These are phyloP conservation scores for Meleagris gallopavo DNA, from an alignment of 2,113 vertebrate species.

Conservation along the genomic window DNA sequence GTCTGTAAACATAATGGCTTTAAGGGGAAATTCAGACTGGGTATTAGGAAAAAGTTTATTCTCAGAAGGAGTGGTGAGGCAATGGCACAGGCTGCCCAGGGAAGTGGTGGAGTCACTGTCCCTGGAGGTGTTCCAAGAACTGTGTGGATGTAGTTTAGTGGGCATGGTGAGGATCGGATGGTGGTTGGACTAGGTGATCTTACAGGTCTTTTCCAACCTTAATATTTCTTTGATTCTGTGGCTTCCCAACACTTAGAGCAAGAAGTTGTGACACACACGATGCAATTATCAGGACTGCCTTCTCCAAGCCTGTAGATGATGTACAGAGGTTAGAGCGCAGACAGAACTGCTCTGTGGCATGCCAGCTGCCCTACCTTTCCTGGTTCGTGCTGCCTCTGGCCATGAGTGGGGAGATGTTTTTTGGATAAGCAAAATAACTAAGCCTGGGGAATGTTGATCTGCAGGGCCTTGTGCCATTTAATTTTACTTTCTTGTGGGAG, in stretches of 20 bases:
- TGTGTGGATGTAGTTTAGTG: too few species aligned
- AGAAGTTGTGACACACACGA: background rate
- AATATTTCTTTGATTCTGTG: too few species aligned
- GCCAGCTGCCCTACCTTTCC: background rate
- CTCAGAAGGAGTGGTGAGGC: too few species aligned
- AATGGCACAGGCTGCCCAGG: too few species aligned
- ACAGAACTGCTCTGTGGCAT: fast-evolving
- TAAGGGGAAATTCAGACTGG: too few species aligned
- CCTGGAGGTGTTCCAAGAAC: too few species aligned
- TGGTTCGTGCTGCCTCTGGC: background rate
- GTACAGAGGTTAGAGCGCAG: background rate
- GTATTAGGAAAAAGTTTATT: too few species aligned
- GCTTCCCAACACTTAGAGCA: background rate
- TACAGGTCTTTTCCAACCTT: too few species aligned
- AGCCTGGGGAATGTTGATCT: background rate
- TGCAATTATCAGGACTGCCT: background rate
- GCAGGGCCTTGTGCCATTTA: background rate
- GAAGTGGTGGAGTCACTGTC: too few species aligned
- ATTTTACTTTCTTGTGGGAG: background rate
- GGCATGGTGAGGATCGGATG: too few species aligned
- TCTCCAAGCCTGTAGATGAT: background rate
- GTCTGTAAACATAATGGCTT: background rate
- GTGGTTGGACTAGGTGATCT: too few species aligned
- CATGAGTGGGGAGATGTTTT: background rate
- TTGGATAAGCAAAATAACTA: slow-evolving; percentile 9